Evolutionary conservation across 2,113 vertebrate species (phyloP).

Genomic region (Nothocercus nigrocapillus): DNA sequence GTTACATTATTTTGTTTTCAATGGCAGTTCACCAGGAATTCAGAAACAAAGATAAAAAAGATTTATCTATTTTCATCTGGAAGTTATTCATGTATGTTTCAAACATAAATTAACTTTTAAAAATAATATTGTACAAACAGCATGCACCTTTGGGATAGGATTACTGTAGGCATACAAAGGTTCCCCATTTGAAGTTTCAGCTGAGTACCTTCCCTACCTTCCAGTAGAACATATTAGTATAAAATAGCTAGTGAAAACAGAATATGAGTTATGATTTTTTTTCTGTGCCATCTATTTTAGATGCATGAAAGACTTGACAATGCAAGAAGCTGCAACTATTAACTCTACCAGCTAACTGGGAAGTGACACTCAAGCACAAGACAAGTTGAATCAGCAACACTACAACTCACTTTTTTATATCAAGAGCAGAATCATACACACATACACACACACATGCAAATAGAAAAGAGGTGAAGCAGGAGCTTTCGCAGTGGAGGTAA

Average conservation of each 20-base stretch:
- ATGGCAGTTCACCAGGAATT: background rate
- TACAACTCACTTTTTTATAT: background rate
- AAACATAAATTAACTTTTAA: background rate
- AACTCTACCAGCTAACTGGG: background rate
- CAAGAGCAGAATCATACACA: background rate
- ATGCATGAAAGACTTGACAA: background rate
- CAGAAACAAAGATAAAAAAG: background rate
- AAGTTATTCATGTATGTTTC: background rate
- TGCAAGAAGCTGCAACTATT: background rate
- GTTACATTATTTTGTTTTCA: background rate
- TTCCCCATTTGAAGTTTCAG: background rate
- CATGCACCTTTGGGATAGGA: background rate
- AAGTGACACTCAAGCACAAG: rapidly evolving
- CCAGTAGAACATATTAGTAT: background rate
- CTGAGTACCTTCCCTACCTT: background rate
- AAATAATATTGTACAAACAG: background rate
- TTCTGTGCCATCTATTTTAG: background rate
- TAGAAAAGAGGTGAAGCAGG: background rate
- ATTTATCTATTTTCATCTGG: background rate
- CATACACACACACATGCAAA: no score
- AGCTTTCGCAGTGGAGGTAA: background rate
- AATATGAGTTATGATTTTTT: background rate
- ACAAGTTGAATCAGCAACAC: background rate
- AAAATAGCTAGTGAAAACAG: background rate
- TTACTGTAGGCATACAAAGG: background rate